A percentile compares a stretch with the other conserved stretches of the same genome.
Evolutionary conservation across 2,888 invertebrate species (phyloP).

Genomic region (Cyrtodaria siliqua): DNA sequence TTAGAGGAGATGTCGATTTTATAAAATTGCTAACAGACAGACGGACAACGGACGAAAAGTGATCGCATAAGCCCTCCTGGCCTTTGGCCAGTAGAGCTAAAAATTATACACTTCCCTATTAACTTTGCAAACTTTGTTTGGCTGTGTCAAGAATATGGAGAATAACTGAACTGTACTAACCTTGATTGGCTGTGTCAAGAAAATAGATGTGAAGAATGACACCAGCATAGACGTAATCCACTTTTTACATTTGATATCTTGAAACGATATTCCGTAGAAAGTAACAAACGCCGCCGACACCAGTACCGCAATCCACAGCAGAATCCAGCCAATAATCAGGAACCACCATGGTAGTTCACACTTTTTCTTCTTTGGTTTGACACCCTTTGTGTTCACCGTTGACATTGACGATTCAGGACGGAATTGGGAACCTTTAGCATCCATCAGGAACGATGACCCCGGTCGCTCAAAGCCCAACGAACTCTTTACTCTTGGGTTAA

Average conservation of each 20-base stretch:
- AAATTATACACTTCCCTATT: too few relatives aligned
- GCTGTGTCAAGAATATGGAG: too few relatives aligned
- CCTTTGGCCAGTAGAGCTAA: too few relatives aligned
- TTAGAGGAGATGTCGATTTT: too few relatives aligned
- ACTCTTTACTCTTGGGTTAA: constrained; percentile 64
- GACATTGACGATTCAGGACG: constrained; percentile 66
- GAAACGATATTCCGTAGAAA: constrained; percentile 86
- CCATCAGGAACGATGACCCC: constrained; percentile 63
- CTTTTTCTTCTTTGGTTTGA: constrained; percentile 77
- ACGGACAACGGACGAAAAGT: too few relatives aligned
- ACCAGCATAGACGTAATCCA: constrained; percentile 87
- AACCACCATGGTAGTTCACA: constrained; percentile 84
- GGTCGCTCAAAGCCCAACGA: constrained; percentile 34
- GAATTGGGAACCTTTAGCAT: constrained; percentile 50
- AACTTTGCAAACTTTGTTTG: too few relatives aligned
- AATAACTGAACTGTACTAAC: too few relatives aligned
- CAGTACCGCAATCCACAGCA: constrained; percentile 84
- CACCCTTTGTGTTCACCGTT: neutral
- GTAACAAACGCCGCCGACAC: constrained; percentile 86
- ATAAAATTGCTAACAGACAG: too few relatives aligned
- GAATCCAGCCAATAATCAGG: constrained; percentile 85
- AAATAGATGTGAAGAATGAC: constrained; percentile 86
- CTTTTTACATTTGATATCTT: constrained; percentile 86
- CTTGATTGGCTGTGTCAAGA: constrained; percentile 87
- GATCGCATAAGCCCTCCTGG: too few relatives aligned